Evolutionary conservation across 2,888 invertebrate genomes (phyloP).

Genomic region (Tuberolachnus salignus): DNA sequence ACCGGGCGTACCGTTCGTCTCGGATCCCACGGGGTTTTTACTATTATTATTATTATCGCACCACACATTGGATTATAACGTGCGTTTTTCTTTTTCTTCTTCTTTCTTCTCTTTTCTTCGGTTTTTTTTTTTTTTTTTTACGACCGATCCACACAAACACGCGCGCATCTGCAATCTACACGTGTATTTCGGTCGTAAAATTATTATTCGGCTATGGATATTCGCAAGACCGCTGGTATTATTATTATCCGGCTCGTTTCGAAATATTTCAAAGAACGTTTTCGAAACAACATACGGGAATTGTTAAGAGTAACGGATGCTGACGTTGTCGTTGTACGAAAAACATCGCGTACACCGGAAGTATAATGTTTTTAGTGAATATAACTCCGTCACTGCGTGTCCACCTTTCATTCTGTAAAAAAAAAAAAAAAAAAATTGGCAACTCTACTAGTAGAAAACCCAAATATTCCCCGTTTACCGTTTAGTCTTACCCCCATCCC

Average conservation of each 20-base stretch:
- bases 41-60: neutral
- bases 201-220: neutral
- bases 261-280: neutral
- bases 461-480: too few species aligned
- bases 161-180: neutral
- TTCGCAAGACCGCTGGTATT: constrained; percentile 1
- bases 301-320: too few species aligned
- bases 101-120: too few species aligned
- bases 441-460: too few species aligned
- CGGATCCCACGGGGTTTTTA: constrained; percentile 31
- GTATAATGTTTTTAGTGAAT: too few species aligned
- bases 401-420: too few species aligned
- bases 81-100: constrained; percentile 10
- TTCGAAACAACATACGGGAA: too few species aligned
- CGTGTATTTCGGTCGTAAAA: neutral
- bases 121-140: constrained; percentile 10
- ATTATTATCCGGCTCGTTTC: neutral
- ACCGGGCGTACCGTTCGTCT: constrained; percentile 24
- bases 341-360: too few species aligned
- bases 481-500: too few species aligned
- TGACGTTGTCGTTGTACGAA: too few species aligned
- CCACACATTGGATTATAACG: constrained; percentile 16
- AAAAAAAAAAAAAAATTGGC: too few species aligned
- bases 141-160: constrained; percentile 5
- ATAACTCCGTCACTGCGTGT: too few species aligned